phyloP scores from a whole-genome alignment of 2,113 vertebrate species.

The Dasyprocta punctata region DNA sequence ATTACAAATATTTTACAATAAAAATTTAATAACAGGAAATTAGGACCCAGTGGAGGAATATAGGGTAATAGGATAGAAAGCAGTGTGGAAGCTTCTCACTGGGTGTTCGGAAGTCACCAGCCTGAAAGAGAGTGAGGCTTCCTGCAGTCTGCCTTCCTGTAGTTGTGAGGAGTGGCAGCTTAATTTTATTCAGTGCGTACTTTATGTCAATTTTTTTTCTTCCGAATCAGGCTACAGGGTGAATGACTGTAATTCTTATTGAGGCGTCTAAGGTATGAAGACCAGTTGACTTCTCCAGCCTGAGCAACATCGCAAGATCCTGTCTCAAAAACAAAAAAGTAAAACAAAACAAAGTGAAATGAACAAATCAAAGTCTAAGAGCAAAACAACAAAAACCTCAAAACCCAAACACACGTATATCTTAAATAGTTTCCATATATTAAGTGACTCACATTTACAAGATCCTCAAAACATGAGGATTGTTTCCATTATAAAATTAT shows the following conservation, averaged over 20 bases:
- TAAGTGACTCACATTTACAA: not conserved
- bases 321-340: not conserved
- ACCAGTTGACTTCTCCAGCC: not conserved
- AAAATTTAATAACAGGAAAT: not conserved
- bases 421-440: not conserved
- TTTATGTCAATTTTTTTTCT: not conserved
- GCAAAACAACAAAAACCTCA: not conserved
- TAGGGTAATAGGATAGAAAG: not conserved
- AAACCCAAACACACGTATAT: not conserved
- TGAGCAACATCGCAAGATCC: not conserved
- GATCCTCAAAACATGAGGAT: not conserved
- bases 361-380: not conserved
- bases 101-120: not conserved
- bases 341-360: not conserved
- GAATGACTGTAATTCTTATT: not conserved
- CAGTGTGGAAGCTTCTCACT: not conserved
- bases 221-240: not conserved
- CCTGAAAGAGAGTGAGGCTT: not conserved
- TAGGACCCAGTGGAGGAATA: not conserved
- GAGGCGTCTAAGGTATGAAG: not conserved
- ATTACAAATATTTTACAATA: not conserved
- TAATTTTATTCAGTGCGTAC: not conserved
- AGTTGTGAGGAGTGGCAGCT: not conserved
- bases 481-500: not conserved
- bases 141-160: not conserved